These are phyloP conservation scores for Oryzias celebensis DNA, from an alignment of 2,113 vertebrate species.

Conservation along the genomic window DNA sequence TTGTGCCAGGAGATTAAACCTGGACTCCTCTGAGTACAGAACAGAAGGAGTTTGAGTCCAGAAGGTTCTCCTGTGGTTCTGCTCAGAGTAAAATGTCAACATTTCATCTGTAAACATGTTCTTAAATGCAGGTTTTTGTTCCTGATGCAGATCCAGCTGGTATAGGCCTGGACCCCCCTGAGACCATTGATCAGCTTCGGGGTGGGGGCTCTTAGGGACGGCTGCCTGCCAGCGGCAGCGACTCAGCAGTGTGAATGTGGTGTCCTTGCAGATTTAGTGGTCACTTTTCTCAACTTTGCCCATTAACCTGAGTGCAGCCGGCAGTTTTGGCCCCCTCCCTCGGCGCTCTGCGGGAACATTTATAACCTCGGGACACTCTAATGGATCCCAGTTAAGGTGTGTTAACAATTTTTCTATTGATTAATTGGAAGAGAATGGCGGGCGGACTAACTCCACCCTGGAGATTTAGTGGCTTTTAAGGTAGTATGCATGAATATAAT, in stretches of 20 bases:
- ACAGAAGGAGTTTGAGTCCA: no score
- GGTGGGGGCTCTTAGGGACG: constrained; percentile 45
- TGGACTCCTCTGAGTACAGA: no score
- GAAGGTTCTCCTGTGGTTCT: no score
- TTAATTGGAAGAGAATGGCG: constrained; percentile 89
- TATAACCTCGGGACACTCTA: constrained; percentile 92
- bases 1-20: no score
- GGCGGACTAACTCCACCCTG: constrained; percentile 88
- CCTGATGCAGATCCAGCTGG: no score
- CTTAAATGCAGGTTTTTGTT: no score
- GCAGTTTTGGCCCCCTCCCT: constrained; percentile 66
- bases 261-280: constrained; percentile 82
- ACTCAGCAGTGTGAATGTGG: constrained; percentile 59
- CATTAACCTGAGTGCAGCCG: constrained; percentile 82
- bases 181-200: constrained; percentile 45
- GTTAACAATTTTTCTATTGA: constrained; percentile 99
- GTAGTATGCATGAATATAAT: constrained; percentile 99
- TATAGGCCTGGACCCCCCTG: not conserved
- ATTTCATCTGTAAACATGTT: no score
- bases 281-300: constrained; percentile 82
- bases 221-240: constrained; percentile 49
- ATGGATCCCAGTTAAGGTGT: constrained; percentile 98
- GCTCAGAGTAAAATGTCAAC: no score
- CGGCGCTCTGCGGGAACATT: constrained; percentile 81
- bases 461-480: constrained; percentile 99